Evolutionary conservation across 1,140 invertebrate species (phyloP).

Genomic region (Papilio polyxenes): DNA sequence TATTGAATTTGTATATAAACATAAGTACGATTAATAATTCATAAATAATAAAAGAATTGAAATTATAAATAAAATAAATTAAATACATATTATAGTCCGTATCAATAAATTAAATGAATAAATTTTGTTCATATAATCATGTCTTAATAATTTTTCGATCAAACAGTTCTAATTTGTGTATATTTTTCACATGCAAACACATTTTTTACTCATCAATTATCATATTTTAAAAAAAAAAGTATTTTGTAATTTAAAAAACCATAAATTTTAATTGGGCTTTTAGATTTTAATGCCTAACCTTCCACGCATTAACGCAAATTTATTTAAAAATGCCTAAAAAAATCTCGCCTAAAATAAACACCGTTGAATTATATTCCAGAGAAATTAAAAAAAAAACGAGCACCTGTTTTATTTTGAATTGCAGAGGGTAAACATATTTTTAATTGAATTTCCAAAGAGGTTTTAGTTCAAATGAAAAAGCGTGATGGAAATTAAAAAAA

Average conservation of each 20-base stretch:
- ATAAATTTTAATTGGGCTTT: conserved; percentile 3
- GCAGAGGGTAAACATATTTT: background rate
- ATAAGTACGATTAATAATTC: background rate
- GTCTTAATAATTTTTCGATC: background rate
- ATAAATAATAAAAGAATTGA: too few species aligned
- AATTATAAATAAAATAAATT: conserved; percentile 1
- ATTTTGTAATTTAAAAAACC: background rate
- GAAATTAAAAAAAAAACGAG: background rate
- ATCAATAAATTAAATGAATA: background rate
- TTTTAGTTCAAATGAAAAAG: background rate
- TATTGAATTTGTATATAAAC: too few species aligned
- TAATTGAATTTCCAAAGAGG: background rate
- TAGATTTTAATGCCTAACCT: conserved; percentile 18
- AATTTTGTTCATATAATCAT: background rate
- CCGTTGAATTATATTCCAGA: background rate
- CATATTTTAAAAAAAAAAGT: background rate
- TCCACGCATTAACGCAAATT: background rate
- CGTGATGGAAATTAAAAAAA: too few species aligned
- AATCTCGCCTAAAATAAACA: background rate
- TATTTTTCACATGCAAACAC: background rate
- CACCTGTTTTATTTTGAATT: background rate
- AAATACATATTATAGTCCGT: background rate
- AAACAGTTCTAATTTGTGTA: background rate
- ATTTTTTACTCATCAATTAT: background rate
- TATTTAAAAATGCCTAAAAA: background rate